Base-by-base conservation (phyloP, 2,888 invertebrate species). In the Dolomedes plantarius region DNA sequence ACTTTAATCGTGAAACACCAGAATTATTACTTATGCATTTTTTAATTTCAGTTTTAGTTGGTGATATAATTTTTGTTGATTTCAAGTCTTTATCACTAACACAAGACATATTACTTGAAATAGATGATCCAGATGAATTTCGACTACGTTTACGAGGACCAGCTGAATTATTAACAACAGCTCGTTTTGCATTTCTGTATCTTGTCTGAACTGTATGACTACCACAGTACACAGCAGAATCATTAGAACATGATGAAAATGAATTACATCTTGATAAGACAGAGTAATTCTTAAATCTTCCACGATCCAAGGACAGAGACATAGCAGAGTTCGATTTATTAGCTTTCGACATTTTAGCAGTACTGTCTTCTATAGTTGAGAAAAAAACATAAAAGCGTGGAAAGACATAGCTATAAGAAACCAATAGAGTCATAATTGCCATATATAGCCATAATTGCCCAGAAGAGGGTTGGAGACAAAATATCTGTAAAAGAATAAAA, bases 81-180 rank as follows among this genome's bases (percentile, higher is more conserved):
- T 64, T 75, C 2, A 62, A 27, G 32, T 71, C 64, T 72, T 73
- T 77, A 23, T 85, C 73, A 68, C 83, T 78, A n/a, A 73, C 16
- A 29, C 68, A 71, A 1, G 83, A 83, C 36, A 77, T 28, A 16
- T 64, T 72, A 39, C 83, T 83, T 16, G 77, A 78, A 3, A 65
- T 19, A 27, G 83, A 85, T n/a, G 77, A 85, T 2, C 83, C 77
- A n/a, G 83, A 85, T 13, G 77, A 77, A 41, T 85, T 67, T 19
- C 77, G 36, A 27, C 50, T 77, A 16, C 77, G 64, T 16, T 85
- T 72, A 1, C 11, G n/a, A 5, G 23, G 9, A 28, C 19, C 23
- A 6, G 56, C 1, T 27, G n/a, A n/a, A n/a, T 16, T 13, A 9
- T 50, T 13, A 64, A 23, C 56, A 27, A 0, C 2, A 16, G 32